Evolutionary conservation across 2,113 vertebrate species (phyloP), one percentile per base, ranked within the genome.

Genomic region (Cervus canadensis): DNA sequence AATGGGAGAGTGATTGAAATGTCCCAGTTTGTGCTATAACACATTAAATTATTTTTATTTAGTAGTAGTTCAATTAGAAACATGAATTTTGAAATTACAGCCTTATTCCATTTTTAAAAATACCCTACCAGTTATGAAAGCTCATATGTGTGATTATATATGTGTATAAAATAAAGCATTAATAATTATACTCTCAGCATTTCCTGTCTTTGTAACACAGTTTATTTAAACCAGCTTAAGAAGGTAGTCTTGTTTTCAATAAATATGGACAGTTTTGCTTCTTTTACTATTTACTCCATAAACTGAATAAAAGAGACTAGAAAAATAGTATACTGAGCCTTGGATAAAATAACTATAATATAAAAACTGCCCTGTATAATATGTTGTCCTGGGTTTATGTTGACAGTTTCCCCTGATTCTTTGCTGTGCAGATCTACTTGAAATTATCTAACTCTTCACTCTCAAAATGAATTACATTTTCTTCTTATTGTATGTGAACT

Each of bases 1-100:
- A 97, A 84, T 56, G 26, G 16, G 67, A 93, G 85, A 96, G 87
- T 95, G n/a, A 23, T 97, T 83, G 82, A 97, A 97, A 93, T 97
- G 43, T 14, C 86, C 94, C 50, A 56, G 30, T 94, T 94, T 89
- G 23, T 96, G 16, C 95, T 94, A 76, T 76, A 81, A 94, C 95
- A n/a, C 33, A 90, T 67, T 86, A 91, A 87, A 79, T 94, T 48
- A 78, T 88, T 60, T 90, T 95, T 89, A 64, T 95, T 97, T 96
- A 92, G 76, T 64, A 78, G 87, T 90, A 28, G 9, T 64, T 95
- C 26, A 0, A 9, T 56, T 96, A 83, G 13, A 60, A 79, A 94
- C 95, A 11, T 85, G 13, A 96, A 89, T 93, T 97, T 96, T 91
- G 87, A 97, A 97, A 95, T 97, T 52, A 88, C 8, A 52, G 23